phyloP scores from a whole-genome alignment of 2,113 vertebrate species.

The Ptilonorhynchus violaceus region DNA sequence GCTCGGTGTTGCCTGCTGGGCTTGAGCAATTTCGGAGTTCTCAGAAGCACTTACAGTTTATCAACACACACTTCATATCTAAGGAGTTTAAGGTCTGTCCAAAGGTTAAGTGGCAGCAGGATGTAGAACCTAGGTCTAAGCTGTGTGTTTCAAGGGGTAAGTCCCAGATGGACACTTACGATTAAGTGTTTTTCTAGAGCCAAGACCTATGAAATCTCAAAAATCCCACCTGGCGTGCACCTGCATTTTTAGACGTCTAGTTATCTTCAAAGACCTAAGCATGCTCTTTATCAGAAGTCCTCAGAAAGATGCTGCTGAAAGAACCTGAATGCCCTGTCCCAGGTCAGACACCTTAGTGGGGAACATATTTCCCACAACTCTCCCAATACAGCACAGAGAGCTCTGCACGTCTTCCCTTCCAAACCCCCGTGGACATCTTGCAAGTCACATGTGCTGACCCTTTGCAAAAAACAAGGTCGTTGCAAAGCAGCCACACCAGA shows the following conservation, averaged over 20 bases:
- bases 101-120: neutral
- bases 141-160: neutral
- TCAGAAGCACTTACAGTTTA: neutral
- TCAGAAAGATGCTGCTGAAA: neutral
- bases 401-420: neutral
- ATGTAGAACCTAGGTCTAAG: neutral
- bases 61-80: neutral
- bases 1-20: neutral
- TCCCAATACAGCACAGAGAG: fast-evolving
- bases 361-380: neutral
- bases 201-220: neutral
- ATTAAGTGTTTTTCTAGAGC: neutral
- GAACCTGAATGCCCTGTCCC: fast-evolving
- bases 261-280: neutral
- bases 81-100: neutral
- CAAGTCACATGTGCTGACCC: neutral
- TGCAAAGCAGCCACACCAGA: neutral
- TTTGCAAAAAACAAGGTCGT: neutral
- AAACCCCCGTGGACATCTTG: neutral
- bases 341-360: neutral
- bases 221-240: neutral
- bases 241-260: neutral
- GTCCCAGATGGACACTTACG: too few species aligned
- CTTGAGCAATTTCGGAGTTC: conserved; percentile 50
- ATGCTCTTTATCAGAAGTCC: neutral